These are phyloP conservation scores for Papilio demoleus DNA, from an alignment of 2,888 invertebrate species.

Conservation along the genomic window DNA sequence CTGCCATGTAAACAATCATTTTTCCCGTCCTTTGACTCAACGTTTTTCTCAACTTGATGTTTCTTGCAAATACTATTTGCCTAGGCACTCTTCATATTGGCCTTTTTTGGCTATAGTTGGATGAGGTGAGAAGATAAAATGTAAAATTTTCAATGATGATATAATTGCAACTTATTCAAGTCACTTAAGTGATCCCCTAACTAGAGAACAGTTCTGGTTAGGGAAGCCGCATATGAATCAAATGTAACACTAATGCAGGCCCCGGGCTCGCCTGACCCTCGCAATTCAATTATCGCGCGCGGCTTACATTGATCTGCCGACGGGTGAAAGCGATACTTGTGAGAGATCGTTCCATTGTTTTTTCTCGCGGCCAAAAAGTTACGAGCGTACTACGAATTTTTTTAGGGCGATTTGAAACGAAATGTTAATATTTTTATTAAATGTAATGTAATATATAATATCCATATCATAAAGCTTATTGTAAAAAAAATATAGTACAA, in stretches of 20 bases:
- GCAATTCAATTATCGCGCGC: slow-evolving; percentile 79
- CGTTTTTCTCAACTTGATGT: too few relatives aligned
- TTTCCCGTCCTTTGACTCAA: too few relatives aligned
- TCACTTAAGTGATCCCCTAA: slow-evolving; percentile 34
- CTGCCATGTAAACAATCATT: too few relatives aligned
- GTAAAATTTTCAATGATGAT: slow-evolving; percentile 4
- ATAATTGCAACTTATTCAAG: slow-evolving; percentile 35
- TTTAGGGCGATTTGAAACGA: slow-evolving; percentile 46
- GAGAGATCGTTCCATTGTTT: slow-evolving; percentile 83
- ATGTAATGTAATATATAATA: neutral
- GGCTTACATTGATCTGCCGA: slow-evolving; percentile 71
- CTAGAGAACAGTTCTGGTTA: slow-evolving; percentile 52
- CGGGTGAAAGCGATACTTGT: slow-evolving; percentile 83
- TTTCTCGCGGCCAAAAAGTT: slow-evolving; percentile 81
- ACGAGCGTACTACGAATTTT: slow-evolving; percentile 64
- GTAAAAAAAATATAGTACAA: neutral
- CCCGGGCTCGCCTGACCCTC: slow-evolving; percentile 68
- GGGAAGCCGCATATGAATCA: slow-evolving; percentile 71
- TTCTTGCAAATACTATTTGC: too few relatives aligned
- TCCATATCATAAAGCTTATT: neutral
- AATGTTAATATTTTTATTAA: slow-evolving; percentile 14
- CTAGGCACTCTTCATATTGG: neutral
- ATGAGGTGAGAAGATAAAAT: neutral
- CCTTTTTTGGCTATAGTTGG: neutral
- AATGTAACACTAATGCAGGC: slow-evolving; percentile 74